Conservation (phyloP, 1,140 invertebrate genomes). For the Drosophila pseudoobscura region DNA sequence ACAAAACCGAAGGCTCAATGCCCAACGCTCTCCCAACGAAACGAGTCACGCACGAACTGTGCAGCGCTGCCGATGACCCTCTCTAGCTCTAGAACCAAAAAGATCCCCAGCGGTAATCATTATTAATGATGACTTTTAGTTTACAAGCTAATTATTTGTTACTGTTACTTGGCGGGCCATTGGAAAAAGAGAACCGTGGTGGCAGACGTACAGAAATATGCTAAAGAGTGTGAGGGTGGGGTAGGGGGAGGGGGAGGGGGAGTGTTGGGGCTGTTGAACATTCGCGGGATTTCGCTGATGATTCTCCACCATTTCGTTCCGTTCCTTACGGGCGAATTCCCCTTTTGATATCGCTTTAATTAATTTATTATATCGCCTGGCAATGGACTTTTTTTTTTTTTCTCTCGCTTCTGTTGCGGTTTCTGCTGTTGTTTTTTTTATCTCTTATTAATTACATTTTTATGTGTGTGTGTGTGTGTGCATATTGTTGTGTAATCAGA, state of each 20-base stretch:
- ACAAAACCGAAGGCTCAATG: too few relatives aligned
- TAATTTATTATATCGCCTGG: constrained; percentile 73
- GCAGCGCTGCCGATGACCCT: too few relatives aligned
- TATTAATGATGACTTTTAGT: constrained; percentile 82
- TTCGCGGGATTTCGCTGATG: constrained; percentile 26
- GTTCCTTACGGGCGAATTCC: constrained; percentile 45
- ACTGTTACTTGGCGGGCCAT: constrained; percentile 62
- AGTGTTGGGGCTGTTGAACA: constrained; percentile 1
- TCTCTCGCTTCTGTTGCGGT: constrained; percentile 43
- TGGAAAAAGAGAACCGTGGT: neutral
- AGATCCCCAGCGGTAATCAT: constrained; percentile 69
- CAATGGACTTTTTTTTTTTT: constrained; percentile 56
- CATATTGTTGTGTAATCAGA: constrained; percentile 54
- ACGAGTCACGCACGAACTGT: too few relatives aligned
- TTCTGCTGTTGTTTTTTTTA: constrained; percentile 36
- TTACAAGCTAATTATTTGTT: constrained; percentile 82
- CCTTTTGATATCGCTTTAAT: constrained; percentile 78
- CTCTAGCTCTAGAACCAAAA: constrained; percentile 4
- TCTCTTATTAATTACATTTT: constrained; percentile 47
- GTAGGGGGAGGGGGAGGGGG: neutral
- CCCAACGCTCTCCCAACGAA: too few relatives aligned
- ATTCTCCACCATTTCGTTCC: constrained; percentile 11
- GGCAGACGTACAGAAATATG: too few relatives aligned
- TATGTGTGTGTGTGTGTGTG: constrained; percentile 35
- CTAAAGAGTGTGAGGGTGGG: neutral